Conservation (phyloP, 2,113 vertebrate species). For the Eublepharis macularius region DNA sequence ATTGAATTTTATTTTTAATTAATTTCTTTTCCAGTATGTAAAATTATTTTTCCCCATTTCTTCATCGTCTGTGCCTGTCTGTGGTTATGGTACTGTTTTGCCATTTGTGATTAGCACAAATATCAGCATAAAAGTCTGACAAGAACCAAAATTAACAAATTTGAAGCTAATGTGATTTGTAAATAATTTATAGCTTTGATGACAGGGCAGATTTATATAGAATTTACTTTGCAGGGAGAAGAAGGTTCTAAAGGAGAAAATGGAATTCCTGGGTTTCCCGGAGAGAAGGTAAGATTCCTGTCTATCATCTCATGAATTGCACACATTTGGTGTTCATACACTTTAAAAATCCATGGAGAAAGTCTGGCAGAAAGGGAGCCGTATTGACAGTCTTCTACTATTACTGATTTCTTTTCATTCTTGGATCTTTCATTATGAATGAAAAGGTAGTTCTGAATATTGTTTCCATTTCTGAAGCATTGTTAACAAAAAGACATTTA, state of each 20-base stretch:
- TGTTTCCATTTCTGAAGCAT: neutral
- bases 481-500: neutral
- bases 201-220: conserved; percentile 6
- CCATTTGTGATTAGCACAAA: neutral
- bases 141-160: neutral
- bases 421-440: neutral
- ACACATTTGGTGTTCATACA: neutral
- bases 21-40: neutral
- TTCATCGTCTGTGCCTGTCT: neutral
- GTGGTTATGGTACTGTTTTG: neutral
- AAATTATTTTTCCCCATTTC: no score
- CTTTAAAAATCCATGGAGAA: neutral
- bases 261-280: conserved; percentile 72
- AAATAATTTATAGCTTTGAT: neutral
- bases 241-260: conserved; percentile 75
- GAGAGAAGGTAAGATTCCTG: conserved; percentile 71
- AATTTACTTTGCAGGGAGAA: conserved; percentile 64
- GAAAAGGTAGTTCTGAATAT: neutral
- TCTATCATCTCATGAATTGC: neutral
- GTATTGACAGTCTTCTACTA: neutral
- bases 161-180: neutral
- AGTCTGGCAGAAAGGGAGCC: neutral
- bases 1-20: conserved; percentile 21
- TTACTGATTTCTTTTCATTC: neutral
- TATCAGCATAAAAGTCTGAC: neutral